phyloP scores from a whole-genome alignment of 2,113 vertebrate species.

The Ahaetulla prasina region DNA sequence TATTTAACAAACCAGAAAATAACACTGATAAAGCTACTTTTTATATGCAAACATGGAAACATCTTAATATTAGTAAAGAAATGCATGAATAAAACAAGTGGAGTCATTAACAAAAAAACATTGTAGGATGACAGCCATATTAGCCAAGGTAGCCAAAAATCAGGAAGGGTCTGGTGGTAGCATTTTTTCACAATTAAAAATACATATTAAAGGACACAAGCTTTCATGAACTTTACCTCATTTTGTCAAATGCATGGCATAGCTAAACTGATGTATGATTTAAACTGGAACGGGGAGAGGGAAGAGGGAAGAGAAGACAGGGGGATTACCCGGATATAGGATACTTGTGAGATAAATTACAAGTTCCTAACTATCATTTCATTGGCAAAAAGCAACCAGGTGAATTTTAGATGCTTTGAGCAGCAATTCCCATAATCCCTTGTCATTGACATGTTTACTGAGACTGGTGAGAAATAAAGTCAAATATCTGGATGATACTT shows the following conservation, averaged over 20 bases:
- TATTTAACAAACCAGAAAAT: neutral
- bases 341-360: neutral
- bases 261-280: neutral
- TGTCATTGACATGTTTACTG: neutral
- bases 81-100: neutral
- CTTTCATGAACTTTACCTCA: neutral
- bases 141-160: neutral
- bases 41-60: accelerated
- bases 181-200: neutral
- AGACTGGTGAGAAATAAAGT: neutral
- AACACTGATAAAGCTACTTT: neutral
- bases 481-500: neutral
- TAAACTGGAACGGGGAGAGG: neutral
- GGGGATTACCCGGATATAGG: neutral
- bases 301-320: neutral
- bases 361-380: neutral
- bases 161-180: neutral
- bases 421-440: neutral
- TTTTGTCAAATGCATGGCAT: neutral
- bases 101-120: neutral
- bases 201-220: neutral
- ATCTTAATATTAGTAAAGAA: neutral
- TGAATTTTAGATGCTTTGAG: neutral
- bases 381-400: neutral
- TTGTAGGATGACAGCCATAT: neutral